These are phyloP conservation scores for Panorpa germanica DNA, from an alignment of 2,888 invertebrate species.

Conservation along the genomic window DNA sequence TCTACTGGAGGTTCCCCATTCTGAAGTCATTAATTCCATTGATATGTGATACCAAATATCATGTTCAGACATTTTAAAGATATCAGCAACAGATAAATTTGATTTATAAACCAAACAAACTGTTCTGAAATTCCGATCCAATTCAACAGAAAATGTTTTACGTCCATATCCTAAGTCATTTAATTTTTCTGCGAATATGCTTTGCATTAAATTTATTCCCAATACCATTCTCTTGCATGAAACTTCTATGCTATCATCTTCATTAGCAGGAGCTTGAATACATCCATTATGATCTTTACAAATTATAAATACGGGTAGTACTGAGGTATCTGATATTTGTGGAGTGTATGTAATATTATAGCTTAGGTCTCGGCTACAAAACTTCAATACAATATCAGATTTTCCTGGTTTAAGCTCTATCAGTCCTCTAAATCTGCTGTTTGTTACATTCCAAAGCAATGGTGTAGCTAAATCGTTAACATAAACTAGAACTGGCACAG, in stretches of 20 bases:
- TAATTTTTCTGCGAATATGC: conserved; percentile 73
- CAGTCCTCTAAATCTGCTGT: too few species aligned
- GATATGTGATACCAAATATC: conserved; percentile 75
- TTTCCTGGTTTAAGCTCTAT: too few species aligned
- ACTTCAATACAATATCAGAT: too few species aligned
- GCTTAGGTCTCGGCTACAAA: too few species aligned
- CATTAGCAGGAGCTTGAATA: conserved; percentile 39
- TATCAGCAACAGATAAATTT: conserved; percentile 45
- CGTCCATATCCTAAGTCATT: conserved; percentile 56
- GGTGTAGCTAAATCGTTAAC: too few species aligned
- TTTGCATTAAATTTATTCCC: conserved; percentile 65
- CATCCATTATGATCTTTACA: conserved; percentile 61
- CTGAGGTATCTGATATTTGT: conserved; percentile 10
- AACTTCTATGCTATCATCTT: conserved; percentile 32
- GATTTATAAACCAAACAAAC: conserved; percentile 59
- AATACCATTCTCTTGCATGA: conserved; percentile 59
- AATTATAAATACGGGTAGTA: conserved; percentile 61
- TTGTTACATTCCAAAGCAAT: too few species aligned
- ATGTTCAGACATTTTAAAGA: conserved; percentile 51
- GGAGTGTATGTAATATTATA: too few species aligned
- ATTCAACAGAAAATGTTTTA: conserved; percentile 67
- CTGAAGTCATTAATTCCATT: conserved; percentile 60
- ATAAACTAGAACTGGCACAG: too few species aligned
- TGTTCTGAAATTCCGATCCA: conserved; percentile 42
- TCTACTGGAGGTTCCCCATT: conserved; percentile 39